phyloP scores from a whole-genome alignment of 2,113 vertebrate genomes.

The Donacobius atricapilla region DNA sequence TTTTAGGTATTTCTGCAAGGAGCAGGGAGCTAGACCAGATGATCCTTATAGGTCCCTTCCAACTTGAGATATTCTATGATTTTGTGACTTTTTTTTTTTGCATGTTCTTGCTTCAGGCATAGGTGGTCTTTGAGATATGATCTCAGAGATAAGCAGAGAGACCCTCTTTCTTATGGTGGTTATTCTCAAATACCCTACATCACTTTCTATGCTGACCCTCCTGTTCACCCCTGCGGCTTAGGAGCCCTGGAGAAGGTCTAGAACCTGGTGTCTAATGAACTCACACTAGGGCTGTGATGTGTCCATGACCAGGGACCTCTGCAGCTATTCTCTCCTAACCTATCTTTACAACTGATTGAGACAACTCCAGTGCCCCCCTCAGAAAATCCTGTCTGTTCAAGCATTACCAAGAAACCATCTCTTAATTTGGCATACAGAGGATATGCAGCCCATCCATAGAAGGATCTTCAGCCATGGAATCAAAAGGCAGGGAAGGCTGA shows the following conservation, averaged over 20 bases:
- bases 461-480: neutral
- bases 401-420: neutral
- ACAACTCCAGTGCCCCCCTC: neutral
- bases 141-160: neutral
- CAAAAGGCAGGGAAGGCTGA: neutral
- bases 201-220: neutral
- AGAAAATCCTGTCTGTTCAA: neutral
- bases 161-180: neutral
- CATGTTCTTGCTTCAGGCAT: neutral
- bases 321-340: neutral
- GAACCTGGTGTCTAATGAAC: neutral
- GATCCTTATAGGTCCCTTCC: neutral
- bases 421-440: neutral
- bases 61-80: neutral
- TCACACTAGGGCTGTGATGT: neutral
- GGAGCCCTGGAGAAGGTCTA: neutral
- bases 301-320: neutral
- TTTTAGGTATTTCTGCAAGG: neutral
- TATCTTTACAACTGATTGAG: neutral
- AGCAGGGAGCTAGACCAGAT: neutral
- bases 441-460: neutral
- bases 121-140: neutral
- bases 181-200: neutral
- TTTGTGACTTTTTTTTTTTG: neutral
- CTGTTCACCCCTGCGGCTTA: neutral